phyloP scores from a whole-genome alignment of 2,888 invertebrate species.

The Julus scanicus region DNA sequence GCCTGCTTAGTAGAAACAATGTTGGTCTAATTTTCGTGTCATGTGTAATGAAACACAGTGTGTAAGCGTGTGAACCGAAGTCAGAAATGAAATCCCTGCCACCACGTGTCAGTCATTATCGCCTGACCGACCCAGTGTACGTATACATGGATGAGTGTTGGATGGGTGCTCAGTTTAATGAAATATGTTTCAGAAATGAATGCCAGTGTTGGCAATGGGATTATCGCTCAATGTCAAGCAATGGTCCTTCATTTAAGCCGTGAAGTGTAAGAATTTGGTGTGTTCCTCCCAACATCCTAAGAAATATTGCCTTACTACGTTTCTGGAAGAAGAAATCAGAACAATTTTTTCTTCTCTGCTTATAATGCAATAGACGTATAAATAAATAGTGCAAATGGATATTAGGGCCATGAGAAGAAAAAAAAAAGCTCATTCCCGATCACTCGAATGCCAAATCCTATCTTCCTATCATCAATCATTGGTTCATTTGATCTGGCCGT shows the following conservation, averaged over 20 bases:
- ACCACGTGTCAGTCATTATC: conserved; percentile 4
- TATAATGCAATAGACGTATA: conserved; percentile 15
- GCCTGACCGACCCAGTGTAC: not conserved
- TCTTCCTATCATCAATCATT: conserved; percentile 49
- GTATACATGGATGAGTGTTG: not conserved
- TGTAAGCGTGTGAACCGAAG: not conserved
- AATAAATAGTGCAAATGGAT: conserved; percentile 29
- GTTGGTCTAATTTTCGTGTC: not conserved
- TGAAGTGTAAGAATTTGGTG: not conserved
- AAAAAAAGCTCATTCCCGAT: not conserved
- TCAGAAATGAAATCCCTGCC: not conserved
- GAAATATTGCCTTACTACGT: not conserved
- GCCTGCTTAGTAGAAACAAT: not conserved
- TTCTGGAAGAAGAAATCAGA: conserved; percentile 19
- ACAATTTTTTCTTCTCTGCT: not conserved
- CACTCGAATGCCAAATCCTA: conserved; percentile 45
- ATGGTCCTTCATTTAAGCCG: not conserved
- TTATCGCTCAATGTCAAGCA: conserved; percentile 25
- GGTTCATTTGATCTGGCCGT: conserved; percentile 50
- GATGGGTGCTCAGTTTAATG: not conserved
- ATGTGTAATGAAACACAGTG: not conserved
- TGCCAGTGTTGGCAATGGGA: conserved; percentile 3
- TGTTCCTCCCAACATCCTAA: not conserved
- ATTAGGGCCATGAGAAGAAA: not conserved
- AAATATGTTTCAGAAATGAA: not conserved